These are phyloP conservation scores for Leucoptera coffeella DNA, from an alignment of 2,888 invertebrate species.

Conservation along the genomic window DNA sequence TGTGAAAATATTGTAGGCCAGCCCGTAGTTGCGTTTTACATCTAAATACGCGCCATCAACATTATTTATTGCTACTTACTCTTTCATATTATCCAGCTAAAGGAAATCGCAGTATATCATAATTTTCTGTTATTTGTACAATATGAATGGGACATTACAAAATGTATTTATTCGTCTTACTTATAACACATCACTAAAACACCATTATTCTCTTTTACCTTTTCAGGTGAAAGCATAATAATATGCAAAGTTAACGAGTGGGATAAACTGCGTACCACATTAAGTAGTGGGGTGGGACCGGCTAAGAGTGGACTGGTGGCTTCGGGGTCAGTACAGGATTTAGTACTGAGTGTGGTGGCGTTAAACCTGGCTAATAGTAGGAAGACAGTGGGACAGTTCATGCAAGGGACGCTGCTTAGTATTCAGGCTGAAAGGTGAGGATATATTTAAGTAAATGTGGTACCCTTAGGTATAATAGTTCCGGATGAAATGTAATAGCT, in stretches of 20 bases:
- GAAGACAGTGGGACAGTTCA: conserved; percentile 40
- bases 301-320: conserved; percentile 52
- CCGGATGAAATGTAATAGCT: neutral
- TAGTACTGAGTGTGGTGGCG: conserved; percentile 65
- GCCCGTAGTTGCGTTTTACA: too few relatives aligned
- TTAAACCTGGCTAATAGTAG: conserved; percentile 56
- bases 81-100: too few relatives aligned
- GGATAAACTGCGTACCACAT: conserved; percentile 14
- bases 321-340: conserved; percentile 36
- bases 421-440: conserved; percentile 25
- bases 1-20: too few relatives aligned
- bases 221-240: conserved; percentile 75
- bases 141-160: too few relatives aligned
- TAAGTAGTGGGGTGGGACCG: conserved; percentile 14
- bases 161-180: too few relatives aligned
- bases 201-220: too few relatives aligned
- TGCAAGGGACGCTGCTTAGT: conserved; percentile 57
- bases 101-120: too few relatives aligned
- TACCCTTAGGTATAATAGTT: neutral
- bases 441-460: neutral
- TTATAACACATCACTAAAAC: too few relatives aligned
- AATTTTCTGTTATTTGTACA: too few relatives aligned
- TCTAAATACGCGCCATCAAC: too few relatives aligned
- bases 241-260: conserved; percentile 52
- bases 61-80: too few relatives aligned